Base-by-base conservation (phyloP, 2,797 vertebrate species). In the Semotilus atromaculatus region DNA sequence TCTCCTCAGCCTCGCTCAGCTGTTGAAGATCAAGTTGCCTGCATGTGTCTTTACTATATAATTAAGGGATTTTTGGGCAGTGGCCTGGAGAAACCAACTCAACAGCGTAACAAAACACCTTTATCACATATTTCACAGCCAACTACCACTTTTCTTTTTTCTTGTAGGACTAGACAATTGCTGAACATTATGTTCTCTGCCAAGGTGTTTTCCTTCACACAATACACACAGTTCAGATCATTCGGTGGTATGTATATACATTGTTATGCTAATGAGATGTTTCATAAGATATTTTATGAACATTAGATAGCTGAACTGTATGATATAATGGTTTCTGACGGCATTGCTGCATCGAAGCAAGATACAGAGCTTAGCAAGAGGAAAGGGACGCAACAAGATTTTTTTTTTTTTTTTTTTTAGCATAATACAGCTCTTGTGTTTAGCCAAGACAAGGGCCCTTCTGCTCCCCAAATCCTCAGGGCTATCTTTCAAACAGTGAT, bases 401-500 rank as follows among this genome's bases (percentile, higher is more conserved):
- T 48, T 29, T 40, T 48, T 48, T 45, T 13, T 43, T 40, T 94
- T 94, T 94, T 94, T 91, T 93, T 93, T 93, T 95, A 93, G 90
- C 91, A 99, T 97, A 99, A 99, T 97, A 93, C 96, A 5, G 94
- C 96, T 96, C 96, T 95, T 97, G 97, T 99, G 95, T 96, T 95
- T 82, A 66, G 82, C 60, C 83, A 89, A 87, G 89, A 88, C 87
- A 87, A 88, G 83, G 93, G 94, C 94, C 96, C 92, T 95, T 93
- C 93, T 94, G 94, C 93, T 91, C 94, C 93, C 86, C 95, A 96
- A 96, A 97, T 97, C 97, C 96, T 93, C 89, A 89, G 86, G 94
- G 97, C 96, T 96, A 94, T 98, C 97, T 98, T 97, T 98, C 97
- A 99, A 94, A 96, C 97, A 95, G 96, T 95, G 96, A 97, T 97